These are phyloP conservation scores for Cyprinodon brontotheroides DNA, from an alignment of 2,113 vertebrate species.

Conservation along the genomic window DNA sequence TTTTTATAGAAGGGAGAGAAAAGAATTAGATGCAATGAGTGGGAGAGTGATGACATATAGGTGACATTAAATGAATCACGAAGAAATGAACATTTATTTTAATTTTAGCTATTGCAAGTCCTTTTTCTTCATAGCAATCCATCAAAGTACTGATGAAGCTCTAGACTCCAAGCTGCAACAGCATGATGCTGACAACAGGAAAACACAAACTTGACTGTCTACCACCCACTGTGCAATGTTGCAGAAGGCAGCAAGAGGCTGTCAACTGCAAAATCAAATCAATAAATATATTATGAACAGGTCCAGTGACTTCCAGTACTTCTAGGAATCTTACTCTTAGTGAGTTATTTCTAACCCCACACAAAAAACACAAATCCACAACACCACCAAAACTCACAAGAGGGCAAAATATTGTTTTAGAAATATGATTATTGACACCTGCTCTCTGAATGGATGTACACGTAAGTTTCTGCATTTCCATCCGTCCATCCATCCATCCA, in stretches of 20 bases:
- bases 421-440: no score
- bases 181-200: slow-evolving; percentile 27
- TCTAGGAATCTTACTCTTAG: background rate
- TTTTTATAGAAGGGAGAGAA: slow-evolving; percentile 50
- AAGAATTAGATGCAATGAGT: slow-evolving; percentile 16
- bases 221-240: slow-evolving; percentile 21
- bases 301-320: background rate
- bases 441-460: no score
- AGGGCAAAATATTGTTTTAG: no score
- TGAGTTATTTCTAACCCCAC: no score
- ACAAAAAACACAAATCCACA: no score
- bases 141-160: slow-evolving; percentile 34
- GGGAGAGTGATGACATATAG: slow-evolving; percentile 42
- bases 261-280: slow-evolving; percentile 23
- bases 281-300: slow-evolving; percentile 24
- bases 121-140: slow-evolving; percentile 46
- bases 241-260: slow-evolving; percentile 28
- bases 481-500: no score
- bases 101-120: slow-evolving; percentile 38
- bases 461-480: no score
- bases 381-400: no score
- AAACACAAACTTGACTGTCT: slow-evolving; percentile 14
- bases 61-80: slow-evolving; percentile 54
- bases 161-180: slow-evolving; percentile 24
- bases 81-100: slow-evolving; percentile 51